These are phyloP conservation scores for Papilio dardanus DNA, from an alignment of 1,140 invertebrate genomes.

Conservation along the genomic window DNA sequence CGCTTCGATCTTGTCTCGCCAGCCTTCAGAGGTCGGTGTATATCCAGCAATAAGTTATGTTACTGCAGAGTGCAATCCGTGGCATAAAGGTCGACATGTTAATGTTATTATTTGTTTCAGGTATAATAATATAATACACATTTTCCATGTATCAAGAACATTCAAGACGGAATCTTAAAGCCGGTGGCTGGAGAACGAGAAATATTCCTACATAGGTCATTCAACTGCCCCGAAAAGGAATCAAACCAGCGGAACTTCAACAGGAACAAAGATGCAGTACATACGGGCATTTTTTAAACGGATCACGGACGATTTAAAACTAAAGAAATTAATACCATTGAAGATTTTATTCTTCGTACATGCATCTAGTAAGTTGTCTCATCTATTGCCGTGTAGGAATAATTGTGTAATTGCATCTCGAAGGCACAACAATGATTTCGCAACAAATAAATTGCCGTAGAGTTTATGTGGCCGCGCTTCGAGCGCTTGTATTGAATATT, in stretches of 20 bases:
- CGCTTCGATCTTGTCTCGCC: no score
- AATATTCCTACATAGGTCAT: constrained; percentile 63
- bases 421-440: constrained; percentile 17
- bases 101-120: constrained; percentile 49
- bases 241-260: constrained; percentile 27
- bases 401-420: constrained; percentile 26
- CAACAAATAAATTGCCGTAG: constrained; percentile 28
- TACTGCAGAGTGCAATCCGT: not conserved
- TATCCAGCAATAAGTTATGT: not conserved
- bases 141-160: constrained; percentile 69
- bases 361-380: constrained; percentile 86
- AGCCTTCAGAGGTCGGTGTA: not conserved
- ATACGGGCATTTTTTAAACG: constrained; percentile 85
- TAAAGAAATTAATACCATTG: constrained; percentile 87
- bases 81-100: not conserved
- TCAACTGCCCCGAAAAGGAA: constrained; percentile 32
- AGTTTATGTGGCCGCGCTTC: constrained; percentile 23
- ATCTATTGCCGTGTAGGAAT: not conserved
- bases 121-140: constrained; percentile 40
- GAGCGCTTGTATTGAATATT: constrained; percentile 31
- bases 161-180: constrained; percentile 48
- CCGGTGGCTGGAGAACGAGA: constrained; percentile 56
- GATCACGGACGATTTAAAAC: constrained; percentile 87
- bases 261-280: constrained; percentile 82
- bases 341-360: constrained; percentile 91